phyloP scores from a whole-genome alignment of 2,888 invertebrate genomes.

The Sepioteuthis lessoniana region DNA sequence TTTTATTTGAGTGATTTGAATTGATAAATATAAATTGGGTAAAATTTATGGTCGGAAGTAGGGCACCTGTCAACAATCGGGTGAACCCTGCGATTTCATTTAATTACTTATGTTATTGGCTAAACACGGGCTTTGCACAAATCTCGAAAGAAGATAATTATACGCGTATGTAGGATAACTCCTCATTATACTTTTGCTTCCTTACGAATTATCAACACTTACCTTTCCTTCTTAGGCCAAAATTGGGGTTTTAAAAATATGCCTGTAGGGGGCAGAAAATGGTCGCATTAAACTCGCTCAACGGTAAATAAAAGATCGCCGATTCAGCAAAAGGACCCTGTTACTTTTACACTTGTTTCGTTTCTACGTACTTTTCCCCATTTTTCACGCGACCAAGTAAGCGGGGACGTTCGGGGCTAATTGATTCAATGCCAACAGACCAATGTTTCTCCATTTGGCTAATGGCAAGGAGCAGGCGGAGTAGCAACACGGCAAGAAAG shows the following conservation, averaged over 20 bases:
- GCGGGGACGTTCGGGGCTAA: conserved; percentile 16
- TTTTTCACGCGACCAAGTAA: conserved; percentile 33
- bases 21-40: no score
- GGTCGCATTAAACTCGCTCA: not conserved
- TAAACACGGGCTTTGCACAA: no score
- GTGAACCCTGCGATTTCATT: no score
- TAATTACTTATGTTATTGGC: no score
- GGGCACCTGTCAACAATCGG: no score
- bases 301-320: not conserved
- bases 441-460: conserved; percentile 33
- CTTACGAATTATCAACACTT: not conserved
- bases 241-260: not conserved
- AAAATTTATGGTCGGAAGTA: no score
- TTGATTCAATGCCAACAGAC: conserved; percentile 16
- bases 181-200: not conserved
- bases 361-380: not conserved
- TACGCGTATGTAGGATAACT: not conserved
- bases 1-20: no score
- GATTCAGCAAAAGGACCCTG: not conserved
- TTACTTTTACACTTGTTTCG: conserved; percentile 1
- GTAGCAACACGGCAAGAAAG: not conserved
- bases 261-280: not conserved
- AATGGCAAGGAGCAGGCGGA: not conserved
- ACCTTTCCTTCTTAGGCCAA: not conserved
- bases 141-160: not conserved